Evolutionary conservation across 2,113 vertebrate species (phyloP), one percentile per base, ranked within the genome.

Genomic region (Periophthalmodon schlosseri): DNA sequence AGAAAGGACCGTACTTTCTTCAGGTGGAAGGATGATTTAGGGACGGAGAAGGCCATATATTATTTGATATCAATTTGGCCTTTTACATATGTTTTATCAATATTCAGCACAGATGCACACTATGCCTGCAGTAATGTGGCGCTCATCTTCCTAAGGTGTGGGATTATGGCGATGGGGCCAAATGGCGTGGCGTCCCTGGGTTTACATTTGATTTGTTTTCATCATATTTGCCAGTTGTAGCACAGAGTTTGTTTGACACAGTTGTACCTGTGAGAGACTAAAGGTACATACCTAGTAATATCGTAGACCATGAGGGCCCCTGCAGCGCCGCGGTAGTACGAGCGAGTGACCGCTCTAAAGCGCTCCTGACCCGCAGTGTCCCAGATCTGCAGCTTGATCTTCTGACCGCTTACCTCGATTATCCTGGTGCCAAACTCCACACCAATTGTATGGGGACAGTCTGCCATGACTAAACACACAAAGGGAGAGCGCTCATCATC

Each of bases 301-400:
- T 99, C 98, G 13, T 99, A 99, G 79, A 99, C 98, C 97, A 99
- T 99, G 80, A 99, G 97, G 0, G 98, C 98, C 33, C 98, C 97
- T 0, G 98, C 98, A 0, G 98, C 97, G 49, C 97, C 98, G 85
- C 97, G 95, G 93, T 99, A 99, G 92, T 99, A 99, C 91, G 97
- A 99, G 83, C 97, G 95, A 44, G 98, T 99, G 87, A 99, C 98
- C 71, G 98, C 97, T 87, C 98, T 92, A 94, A 99, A 99, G 84
- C 98, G 94, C 87, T 99, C 98, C 84, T 99, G 98, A 69, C 97
- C 98, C 58, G 98, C 98, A 18, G 97, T 99, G 93, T 99, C 98
- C 98, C 97, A 99, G 73, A 99, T 99, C 94, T 99, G 98, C 92
- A 99, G 95, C 94, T 99, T 99, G 91, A 99, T 98, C 96, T 99